phyloP scores from a whole-genome alignment of 2,888 invertebrate genomes.

The Beris chalybata region DNA sequence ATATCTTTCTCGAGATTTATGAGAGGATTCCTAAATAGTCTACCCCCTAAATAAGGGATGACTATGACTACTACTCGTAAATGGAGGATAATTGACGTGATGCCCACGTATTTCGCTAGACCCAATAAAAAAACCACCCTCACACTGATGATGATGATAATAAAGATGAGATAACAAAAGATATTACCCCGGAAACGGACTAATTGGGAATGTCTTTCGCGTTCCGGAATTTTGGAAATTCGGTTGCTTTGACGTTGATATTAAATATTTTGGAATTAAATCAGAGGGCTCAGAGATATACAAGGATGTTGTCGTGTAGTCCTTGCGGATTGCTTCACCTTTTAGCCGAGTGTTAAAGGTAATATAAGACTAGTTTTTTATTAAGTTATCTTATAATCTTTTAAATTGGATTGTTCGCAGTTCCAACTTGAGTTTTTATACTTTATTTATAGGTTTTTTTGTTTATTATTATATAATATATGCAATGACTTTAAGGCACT shows the following conservation, averaged over 20 bases:
- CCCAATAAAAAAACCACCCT: conserved; percentile 8
- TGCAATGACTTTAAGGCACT: too few relatives aligned
- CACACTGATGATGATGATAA: conserved; percentile 30
- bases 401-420: too few relatives aligned
- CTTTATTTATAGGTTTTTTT: too few relatives aligned
- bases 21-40: background rate
- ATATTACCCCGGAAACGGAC: conserved; percentile 35
- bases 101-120: conserved; percentile 14
- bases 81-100: conserved; percentile 17
- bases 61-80: background rate
- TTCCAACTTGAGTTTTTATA: too few relatives aligned
- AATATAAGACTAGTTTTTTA: too few relatives aligned
- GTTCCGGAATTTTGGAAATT: conserved; percentile 27
- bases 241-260: conserved; percentile 2
- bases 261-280: too few relatives aligned
- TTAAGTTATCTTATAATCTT: too few relatives aligned
- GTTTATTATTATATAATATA: too few relatives aligned
- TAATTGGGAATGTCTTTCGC: conserved; percentile 38
- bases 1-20: background rate
- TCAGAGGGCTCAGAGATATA: too few relatives aligned
- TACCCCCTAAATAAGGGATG: background rate
- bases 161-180: conserved; percentile 34
- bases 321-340: too few relatives aligned
- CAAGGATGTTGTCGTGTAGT: too few relatives aligned
- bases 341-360: too few relatives aligned